Evolutionary conservation across 2,888 invertebrate genomes (phyloP), one percentile per base, ranked within the genome.

Genomic region (Parthenolecanium corni): DNA sequence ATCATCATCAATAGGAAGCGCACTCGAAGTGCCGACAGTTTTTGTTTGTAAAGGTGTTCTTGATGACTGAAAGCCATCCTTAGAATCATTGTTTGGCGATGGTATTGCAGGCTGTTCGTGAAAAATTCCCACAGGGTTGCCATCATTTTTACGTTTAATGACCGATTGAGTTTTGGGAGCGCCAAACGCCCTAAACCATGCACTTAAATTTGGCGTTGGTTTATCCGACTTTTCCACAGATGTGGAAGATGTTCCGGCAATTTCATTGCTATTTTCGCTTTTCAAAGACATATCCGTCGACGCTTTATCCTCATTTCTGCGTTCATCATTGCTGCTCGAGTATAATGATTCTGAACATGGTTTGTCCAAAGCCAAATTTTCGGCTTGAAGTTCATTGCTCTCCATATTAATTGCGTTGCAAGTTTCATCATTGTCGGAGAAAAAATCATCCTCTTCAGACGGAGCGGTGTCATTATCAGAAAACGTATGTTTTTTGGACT

Each of bases 111-210:
- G 52, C 14, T 52, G 38, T 6, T 52, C 62, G 23, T 52, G 53
- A n/a, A 63, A 47, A 5, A 46, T 18, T 2, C 66, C 67, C 2
- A 65, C 62, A 4, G 46, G 21, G 3, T 66, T 67, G 2, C 65
- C 62, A 64, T 72, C 71, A 31, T 68, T 64, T 64, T 72, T 72
- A 64, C 70, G 86, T 71, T 85, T 86, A 52, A 79, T 78, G 1
- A 72, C 69, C 1, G 77, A 72, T 65, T 80, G 76, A 65, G 77
- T 79, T 74, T 89, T 89, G 1, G 91, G 90, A 1, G 86, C 86
- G 11, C 91, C 90, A 72, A 92, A 91, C 0, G 91, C 91, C 74
- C 89, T 90, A 66, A 91, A 88, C 91, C 91, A 92, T 25, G 89
- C 91, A 71, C 89, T 90, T 63, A 89, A 77, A 75, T 91, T 89